Base-by-base conservation (phyloP, 2,888 invertebrate genomes). In the Nomada fucata region DNA sequence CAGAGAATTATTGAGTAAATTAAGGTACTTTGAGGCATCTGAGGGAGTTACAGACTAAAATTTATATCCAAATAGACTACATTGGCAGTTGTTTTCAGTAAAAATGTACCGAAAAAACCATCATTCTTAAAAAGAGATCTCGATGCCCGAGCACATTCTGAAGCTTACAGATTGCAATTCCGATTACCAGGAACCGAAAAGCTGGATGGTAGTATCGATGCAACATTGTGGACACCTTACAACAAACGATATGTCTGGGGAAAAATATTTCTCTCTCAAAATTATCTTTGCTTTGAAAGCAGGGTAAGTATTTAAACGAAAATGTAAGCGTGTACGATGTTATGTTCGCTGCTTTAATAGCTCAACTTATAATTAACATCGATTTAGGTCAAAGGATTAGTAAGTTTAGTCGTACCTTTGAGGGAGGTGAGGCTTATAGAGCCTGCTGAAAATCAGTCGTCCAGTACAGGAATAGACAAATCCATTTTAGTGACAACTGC, bases 271-370 rank as follows among this genome's bases (percentile, higher is more conserved):
- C 94, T 99, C 67, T 99, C 99, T 0, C 97, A 97, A 91, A 98
- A 98, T 94, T 99, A 98, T 93, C 95, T 99, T 90, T 99, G 99
- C 94, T 99, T 99, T 93, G 97, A 97, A 92, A 99, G 99, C 94
- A 96, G 97, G 95, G 98, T 99, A 92, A 95, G 95, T 94, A 92
- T 91, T 78, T 79, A 63, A 20, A 44, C 50, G 65, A 52, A 59
- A 42, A 7, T 50, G 29, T 36, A 42, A 70, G 10, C 15, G 3
- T 42, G 3, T 44, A n/a, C 3, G n/a, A 1, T 52, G n/a, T 11
- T 26, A 36, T 36, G 36, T 7, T 26, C 29, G 15, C 10, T 50
- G 63, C 3, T 55, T 36, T 36, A 59, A 20, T 57, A 15, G 10
- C 5, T n/a, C 44, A 2, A 23, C 61, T 64, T 18, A 50, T 52